Percentiles rank a stretch among this genome's conserved stretches.
Evolutionary conservation across 2,113 vertebrate species (phyloP).

Genomic region (Meleagris gallopavo): DNA sequence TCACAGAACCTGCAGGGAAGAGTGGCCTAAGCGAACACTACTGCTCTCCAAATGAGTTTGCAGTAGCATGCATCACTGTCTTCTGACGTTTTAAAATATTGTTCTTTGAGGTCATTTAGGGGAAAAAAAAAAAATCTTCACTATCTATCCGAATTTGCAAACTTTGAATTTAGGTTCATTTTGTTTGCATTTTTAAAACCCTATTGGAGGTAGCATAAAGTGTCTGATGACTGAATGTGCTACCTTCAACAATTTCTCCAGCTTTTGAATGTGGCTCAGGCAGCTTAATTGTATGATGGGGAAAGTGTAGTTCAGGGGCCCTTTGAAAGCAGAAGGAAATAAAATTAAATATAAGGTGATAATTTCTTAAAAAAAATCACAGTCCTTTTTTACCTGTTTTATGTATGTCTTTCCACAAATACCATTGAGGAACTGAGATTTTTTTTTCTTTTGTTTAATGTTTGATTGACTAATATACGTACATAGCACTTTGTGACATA

Average conservation of each 20-base stretch:
- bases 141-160: neutral
- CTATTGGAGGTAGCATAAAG: neutral
- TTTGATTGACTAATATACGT: neutral
- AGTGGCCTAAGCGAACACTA: fast-evolving
- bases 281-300: neutral
- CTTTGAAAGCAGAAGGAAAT: neutral
- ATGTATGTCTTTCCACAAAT: neutral
- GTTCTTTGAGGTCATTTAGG: neutral
- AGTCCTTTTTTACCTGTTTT: neutral
- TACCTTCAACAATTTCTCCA: neutral
- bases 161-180: neutral
- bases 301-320: neutral
- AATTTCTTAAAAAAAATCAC: neutral
- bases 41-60: neutral
- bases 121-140: neutral
- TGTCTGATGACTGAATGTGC: neutral
- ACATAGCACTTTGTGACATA: neutral
- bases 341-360: neutral
- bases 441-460: neutral
- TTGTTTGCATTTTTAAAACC: neutral
- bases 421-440: neutral
- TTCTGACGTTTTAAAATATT: neutral
- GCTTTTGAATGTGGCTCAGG: neutral
- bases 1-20: neutral
- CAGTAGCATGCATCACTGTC: neutral